These are phyloP conservation scores for Lithophane socia DNA, from an alignment of 2,888 invertebrate genomes.

Conservation along the genomic window DNA sequence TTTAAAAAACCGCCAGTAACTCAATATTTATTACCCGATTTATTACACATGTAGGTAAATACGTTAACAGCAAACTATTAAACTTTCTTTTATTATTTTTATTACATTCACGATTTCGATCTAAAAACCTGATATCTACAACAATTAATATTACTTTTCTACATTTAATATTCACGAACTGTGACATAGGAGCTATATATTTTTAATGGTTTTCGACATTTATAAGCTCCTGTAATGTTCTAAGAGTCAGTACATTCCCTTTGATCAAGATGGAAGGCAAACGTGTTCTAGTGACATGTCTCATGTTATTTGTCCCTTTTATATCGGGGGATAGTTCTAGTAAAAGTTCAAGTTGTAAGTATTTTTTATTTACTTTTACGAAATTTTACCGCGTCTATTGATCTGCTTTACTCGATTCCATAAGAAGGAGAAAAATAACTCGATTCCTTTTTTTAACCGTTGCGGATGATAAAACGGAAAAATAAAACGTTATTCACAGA, in stretches of 20 bases:
- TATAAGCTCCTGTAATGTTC: constrained; percentile 23
- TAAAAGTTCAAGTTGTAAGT: not conserved
- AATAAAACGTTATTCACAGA: not conserved
- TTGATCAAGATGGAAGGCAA: constrained; percentile 29
- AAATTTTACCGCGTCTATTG: not conserved
- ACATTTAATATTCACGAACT: constrained; percentile 27
- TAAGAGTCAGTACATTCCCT: not conserved
- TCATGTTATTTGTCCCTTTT: constrained; percentile 2
- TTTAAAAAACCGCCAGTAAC: not conserved
- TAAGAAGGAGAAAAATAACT: no score
- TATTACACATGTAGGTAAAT: not conserved
- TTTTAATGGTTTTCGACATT: constrained; percentile 16
- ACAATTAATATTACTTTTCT: constrained; percentile 9
- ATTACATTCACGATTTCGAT: constrained; percentile 12
- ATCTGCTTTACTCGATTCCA: not conserved
- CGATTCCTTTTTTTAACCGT: not conserved
- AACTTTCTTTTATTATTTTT: constrained; percentile 5
- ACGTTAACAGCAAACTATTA: not conserved
- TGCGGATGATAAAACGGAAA: not conserved
- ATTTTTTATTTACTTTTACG: not conserved
- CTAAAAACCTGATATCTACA: not conserved
- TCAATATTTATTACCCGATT: not conserved
- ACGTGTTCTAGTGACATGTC: not conserved
- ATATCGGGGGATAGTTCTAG: not conserved
- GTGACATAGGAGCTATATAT: no score